Percentiles rank a stretch among this genome's conserved stretches.
Evolutionary conservation across 2,113 vertebrate species (phyloP).

Genomic region (Megaceryle torquata): DNA sequence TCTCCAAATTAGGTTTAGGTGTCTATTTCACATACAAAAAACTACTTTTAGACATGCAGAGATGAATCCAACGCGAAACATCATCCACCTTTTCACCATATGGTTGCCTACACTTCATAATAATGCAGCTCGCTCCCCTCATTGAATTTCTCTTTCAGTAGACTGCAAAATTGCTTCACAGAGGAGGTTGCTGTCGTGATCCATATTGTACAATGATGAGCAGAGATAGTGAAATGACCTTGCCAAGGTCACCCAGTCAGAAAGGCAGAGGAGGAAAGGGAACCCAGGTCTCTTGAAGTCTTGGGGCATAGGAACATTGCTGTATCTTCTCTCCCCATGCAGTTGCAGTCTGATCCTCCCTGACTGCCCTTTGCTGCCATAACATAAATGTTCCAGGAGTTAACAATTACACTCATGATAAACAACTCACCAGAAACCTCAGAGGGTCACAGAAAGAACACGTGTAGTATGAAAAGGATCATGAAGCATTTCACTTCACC

Average conservation of each 20-base stretch:
- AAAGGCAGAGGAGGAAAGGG: neutral
- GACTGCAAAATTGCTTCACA: neutral
- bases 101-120: neutral
- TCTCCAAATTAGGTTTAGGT: neutral
- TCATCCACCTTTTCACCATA: neutral
- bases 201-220: neutral
- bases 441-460: neutral
- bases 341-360: neutral
- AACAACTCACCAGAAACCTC: neutral
- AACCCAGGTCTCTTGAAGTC: neutral
- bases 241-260: neutral
- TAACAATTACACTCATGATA: neutral
- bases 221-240: neutral
- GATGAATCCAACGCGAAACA: neutral
- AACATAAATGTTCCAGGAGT: neutral
- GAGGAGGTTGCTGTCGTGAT: neutral
- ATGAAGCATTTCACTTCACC: neutral
- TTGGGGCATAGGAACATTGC: neutral
- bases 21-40: neutral
- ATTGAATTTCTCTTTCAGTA: neutral
- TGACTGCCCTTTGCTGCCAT: neutral
- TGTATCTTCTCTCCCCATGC: neutral
- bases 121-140: neutral
- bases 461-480: fast-evolving
- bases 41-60: neutral